These are phyloP conservation scores for Pomatorhinus ruficollis DNA, from an alignment of 2,113 vertebrate genomes.

Conservation along the genomic window DNA sequence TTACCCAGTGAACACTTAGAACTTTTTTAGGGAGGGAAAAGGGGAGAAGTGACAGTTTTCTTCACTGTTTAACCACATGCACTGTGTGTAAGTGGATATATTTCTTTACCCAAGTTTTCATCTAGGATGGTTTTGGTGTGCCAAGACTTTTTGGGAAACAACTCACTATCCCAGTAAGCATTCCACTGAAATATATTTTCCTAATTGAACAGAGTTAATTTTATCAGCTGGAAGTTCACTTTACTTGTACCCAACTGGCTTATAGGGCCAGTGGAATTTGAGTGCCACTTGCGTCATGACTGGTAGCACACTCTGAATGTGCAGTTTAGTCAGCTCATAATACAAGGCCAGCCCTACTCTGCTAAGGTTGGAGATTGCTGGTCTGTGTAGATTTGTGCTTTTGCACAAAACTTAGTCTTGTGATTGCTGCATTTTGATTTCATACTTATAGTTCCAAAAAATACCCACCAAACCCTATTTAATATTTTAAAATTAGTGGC, in stretches of 20 bases:
- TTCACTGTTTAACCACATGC: slow-evolving; percentile 32
- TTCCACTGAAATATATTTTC: slow-evolving; percentile 37
- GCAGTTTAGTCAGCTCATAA: slow-evolving; percentile 42
- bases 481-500: slow-evolving; percentile 48
- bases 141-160: slow-evolving; percentile 6
- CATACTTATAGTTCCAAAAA: slow-evolving; percentile 64
- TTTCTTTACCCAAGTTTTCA: slow-evolving; percentile 20
- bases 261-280: slow-evolving; percentile 14
- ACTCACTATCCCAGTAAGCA: slow-evolving; percentile 1
- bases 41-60: slow-evolving; percentile 40
- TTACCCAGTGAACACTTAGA: slow-evolving; percentile 35
- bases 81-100: slow-evolving; percentile 33
- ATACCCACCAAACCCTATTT: slow-evolving; percentile 62
- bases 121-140: slow-evolving; percentile 24
- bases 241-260: slow-evolving; percentile 3
- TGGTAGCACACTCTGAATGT: slow-evolving; percentile 31
- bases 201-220: slow-evolving; percentile 37
- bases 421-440: slow-evolving; percentile 76
- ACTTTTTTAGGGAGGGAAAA: slow-evolving; percentile 66
- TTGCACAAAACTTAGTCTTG: slow-evolving; percentile 77
- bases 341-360: slow-evolving; percentile 58
- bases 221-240: slow-evolving; percentile 9
- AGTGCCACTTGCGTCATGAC: not conserved
- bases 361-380: slow-evolving; percentile 78
- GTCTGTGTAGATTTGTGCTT: slow-evolving; percentile 73